A percentile compares a stretch with the other conserved stretches of the same genome.
Evolutionary conservation across 2,888 invertebrate genomes (phyloP).

Genomic region (Azorinus chamasolen): DNA sequence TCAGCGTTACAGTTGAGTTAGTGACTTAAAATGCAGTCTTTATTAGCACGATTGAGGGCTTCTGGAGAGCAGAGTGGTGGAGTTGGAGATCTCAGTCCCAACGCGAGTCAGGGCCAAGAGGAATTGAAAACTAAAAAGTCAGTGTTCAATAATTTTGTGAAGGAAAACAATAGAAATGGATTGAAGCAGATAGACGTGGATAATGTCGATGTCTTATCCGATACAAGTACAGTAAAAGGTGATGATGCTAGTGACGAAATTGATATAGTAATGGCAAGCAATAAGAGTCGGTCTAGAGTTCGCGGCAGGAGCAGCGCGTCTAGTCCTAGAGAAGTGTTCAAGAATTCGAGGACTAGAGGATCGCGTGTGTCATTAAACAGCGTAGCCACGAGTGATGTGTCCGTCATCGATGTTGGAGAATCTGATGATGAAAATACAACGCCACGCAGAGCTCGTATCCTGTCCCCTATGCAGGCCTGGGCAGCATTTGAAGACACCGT

Average conservation of each 20-base stretch:
- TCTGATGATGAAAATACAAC: conserved; percentile 46
- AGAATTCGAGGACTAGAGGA: conserved; percentile 23
- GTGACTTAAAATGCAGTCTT: conserved; percentile 42
- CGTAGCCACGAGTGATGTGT: conserved; percentile 42
- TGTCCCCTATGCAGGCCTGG: conserved; percentile 59
- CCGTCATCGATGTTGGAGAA: conserved; percentile 26
- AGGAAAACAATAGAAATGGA: background rate
- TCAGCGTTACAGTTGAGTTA: too few species aligned
- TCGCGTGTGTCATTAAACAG: conserved; percentile 46
- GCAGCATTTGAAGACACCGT: conserved; percentile 70
- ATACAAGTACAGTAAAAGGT: conserved; percentile 14
- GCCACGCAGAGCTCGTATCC: conserved; percentile 5
- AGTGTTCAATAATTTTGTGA: background rate
- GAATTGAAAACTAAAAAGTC: too few species aligned
- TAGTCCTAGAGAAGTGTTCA: conserved; percentile 21
- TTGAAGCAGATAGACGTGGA: conserved; percentile 2
- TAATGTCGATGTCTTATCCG: conserved; percentile 1
- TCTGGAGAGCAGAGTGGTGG: background rate
- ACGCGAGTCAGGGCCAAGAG: too few species aligned
- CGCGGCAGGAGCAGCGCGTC: conserved; percentile 15
- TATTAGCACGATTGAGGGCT: conserved; percentile 43
- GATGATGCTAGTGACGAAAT: conserved; percentile 27
- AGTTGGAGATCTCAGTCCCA: background rate
- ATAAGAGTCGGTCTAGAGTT: conserved; percentile 1
- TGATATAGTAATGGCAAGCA: conserved; percentile 51